A percentile compares a stretch with the other conserved stretches of the same genome.
phyloP scores from a whole-genome alignment of 2,113 vertebrate genomes.

The Gobio gobio region DNA sequence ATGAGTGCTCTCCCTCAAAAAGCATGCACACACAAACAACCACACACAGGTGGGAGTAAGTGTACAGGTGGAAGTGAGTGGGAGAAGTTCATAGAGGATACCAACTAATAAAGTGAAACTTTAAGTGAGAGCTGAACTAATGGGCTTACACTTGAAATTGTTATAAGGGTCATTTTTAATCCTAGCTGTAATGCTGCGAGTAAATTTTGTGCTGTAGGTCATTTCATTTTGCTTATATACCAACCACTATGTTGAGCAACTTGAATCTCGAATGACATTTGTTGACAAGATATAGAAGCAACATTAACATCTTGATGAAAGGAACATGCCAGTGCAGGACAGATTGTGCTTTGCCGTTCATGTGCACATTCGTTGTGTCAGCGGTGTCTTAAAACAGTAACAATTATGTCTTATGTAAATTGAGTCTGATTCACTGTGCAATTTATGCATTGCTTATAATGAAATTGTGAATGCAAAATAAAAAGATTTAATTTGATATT shows the following conservation, averaged over 20 bases:
- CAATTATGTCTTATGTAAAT: not conserved
- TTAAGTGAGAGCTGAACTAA: constrained; percentile 2
- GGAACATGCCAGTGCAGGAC: not conserved
- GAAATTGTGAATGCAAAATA: not conserved
- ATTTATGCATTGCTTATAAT: not conserved
- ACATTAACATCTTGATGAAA: not conserved
- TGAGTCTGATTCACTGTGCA: not conserved
- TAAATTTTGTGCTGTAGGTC: not conserved
- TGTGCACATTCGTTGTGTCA: not conserved
- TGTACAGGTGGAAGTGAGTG: not conserved
- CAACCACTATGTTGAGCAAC: not conserved
- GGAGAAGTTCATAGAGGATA: constrained; percentile 2
- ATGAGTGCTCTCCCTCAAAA: not conserved
- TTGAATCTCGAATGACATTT: not conserved
- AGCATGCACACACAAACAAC: not conserved
- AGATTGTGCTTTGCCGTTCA: not conserved
- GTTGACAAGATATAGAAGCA: not conserved
- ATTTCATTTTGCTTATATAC: not conserved
- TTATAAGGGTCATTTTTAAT: constrained; percentile 16
- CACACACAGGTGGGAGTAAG: not conserved
- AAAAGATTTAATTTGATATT: not conserved
- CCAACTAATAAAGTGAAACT: not conserved
- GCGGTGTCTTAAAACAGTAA: not conserved
- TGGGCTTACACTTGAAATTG: not conserved
- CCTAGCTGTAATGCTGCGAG: not conserved